Evolutionary conservation across 2,113 vertebrate species (phyloP).

Genomic region (Prochilodus magdalenae): DNA sequence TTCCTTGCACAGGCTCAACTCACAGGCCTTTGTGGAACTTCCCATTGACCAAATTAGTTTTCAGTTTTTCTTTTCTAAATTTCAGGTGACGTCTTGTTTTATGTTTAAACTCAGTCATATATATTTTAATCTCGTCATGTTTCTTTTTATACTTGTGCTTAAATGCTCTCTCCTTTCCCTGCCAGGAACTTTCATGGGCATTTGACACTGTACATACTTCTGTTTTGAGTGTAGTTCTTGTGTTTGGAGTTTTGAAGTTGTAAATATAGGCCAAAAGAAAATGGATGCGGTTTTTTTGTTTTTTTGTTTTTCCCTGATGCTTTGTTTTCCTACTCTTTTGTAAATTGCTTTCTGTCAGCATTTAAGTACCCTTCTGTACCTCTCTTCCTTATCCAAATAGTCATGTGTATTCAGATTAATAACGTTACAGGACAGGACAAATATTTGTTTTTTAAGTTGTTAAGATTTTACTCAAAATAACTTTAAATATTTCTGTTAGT

Average conservation of each 20-base stretch:
- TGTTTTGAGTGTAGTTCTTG: background rate
- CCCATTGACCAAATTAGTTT: constrained; percentile 47
- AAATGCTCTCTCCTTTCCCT: background rate
- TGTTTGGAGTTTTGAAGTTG: constrained; percentile 14
- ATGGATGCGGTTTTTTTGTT: no score
- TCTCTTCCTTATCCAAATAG: no score
- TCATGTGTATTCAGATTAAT: no score
- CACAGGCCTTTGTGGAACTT: constrained; percentile 66
- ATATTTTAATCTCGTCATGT: background rate
- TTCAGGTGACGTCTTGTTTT: background rate
- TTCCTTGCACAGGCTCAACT: constrained; percentile 69
- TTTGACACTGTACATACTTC: background rate
- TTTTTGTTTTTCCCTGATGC: background rate
- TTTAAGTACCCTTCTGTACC: no score
- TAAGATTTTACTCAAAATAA: no score
- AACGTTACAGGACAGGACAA: no score
- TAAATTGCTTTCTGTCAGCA: background rate
- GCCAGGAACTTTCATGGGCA: background rate
- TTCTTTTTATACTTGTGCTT: background rate
- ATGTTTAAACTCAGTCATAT: background rate
- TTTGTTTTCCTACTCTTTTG: background rate
- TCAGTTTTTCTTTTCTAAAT: no score
- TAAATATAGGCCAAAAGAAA: constrained; percentile 27
- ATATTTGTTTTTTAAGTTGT: no score
- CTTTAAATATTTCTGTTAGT: no score